Percentiles rank a stretch among this genome's conserved stretches.
These are phyloP conservation scores for Nibea albiflora DNA, from an alignment of 2,113 vertebrate genomes.

Conservation along the genomic window DNA sequence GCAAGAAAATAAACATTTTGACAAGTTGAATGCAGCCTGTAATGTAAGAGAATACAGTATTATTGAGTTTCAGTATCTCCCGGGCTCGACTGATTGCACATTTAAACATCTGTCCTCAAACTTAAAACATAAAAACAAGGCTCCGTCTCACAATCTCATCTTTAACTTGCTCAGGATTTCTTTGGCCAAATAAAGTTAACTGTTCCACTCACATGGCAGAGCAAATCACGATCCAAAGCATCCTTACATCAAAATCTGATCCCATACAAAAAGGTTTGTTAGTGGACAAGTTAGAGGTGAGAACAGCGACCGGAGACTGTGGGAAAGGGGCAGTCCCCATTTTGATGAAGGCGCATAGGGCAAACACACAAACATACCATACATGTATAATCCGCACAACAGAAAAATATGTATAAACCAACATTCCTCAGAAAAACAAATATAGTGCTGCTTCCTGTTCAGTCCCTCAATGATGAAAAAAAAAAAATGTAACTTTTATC, in stretches of 20 bases:
- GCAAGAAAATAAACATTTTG: constrained; percentile 19
- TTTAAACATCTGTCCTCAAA: constrained; percentile 25
- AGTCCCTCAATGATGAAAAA: constrained; percentile 22
- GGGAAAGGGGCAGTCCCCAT: not conserved
- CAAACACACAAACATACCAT: constrained; percentile 35
- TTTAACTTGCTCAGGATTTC: not conserved
- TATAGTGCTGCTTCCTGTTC: constrained; percentile 50
- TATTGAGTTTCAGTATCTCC: constrained; percentile 27
- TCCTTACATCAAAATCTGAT: not conserved
- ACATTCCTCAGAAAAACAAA: constrained; percentile 67
- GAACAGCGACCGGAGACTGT: not conserved
- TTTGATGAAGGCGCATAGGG: constrained; percentile 31
- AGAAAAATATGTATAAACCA: constrained; percentile 46
- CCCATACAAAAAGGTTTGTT: not conserved
- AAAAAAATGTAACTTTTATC: constrained; percentile 13
- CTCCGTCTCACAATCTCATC: not conserved
- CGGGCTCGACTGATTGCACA: constrained; percentile 60
- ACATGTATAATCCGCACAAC: constrained; percentile 1
- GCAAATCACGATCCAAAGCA: not conserved
- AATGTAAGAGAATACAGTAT: constrained; percentile 10
- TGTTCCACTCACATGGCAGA: not conserved
- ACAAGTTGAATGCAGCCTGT: constrained; percentile 30
- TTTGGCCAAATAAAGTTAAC: constrained; percentile 54
- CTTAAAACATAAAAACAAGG: not conserved
- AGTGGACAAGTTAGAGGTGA: constrained; percentile 9